Percentiles rank a stretch among this genome's conserved stretches.
Conservation (phyloP, 1,140 invertebrate genomes). For the Drosophila pallidifrons region DNA sequence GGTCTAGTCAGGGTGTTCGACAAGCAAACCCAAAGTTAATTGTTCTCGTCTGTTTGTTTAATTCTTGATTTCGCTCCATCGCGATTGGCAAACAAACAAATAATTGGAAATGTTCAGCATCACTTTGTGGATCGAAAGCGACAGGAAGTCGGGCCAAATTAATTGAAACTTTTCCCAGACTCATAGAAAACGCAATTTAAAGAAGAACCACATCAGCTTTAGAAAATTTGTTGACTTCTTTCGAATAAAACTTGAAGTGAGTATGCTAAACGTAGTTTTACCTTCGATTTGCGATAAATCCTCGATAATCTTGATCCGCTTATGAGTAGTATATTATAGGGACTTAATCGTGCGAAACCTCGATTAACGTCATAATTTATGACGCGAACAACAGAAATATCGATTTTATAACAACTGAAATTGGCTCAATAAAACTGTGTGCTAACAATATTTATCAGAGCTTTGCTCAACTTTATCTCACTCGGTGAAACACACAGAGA, state of each 20-base stretch:
- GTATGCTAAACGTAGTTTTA: background rate
- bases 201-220: background rate
- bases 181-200: background rate
- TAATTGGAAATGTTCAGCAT: constrained; percentile 13
- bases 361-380: constrained; percentile 1
- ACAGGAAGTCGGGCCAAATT: constrained; percentile 3
- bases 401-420: constrained; percentile 9
- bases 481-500: background rate
- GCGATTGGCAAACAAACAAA: constrained; percentile 6
- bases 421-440: background rate
- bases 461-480: constrained; percentile 35
- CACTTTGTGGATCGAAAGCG: background rate
- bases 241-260: background rate
- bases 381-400: constrained; percentile 1
- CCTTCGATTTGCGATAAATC: background rate
- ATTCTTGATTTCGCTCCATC: background rate
- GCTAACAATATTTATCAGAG: constrained; percentile 13
- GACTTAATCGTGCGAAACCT: constrained; percentile 13
- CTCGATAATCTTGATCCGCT: background rate
- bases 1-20: background rate
- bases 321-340: background rate
- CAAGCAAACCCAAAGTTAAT: constrained; percentile 1
- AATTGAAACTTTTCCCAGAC: constrained; percentile 6
- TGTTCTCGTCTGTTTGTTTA: constrained; percentile 5
- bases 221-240: background rate